Percentiles rank a stretch among this genome's conserved stretches.
Evolutionary conservation across 2,113 vertebrate genomes (phyloP).

Genomic region (Bucco capensis): DNA sequence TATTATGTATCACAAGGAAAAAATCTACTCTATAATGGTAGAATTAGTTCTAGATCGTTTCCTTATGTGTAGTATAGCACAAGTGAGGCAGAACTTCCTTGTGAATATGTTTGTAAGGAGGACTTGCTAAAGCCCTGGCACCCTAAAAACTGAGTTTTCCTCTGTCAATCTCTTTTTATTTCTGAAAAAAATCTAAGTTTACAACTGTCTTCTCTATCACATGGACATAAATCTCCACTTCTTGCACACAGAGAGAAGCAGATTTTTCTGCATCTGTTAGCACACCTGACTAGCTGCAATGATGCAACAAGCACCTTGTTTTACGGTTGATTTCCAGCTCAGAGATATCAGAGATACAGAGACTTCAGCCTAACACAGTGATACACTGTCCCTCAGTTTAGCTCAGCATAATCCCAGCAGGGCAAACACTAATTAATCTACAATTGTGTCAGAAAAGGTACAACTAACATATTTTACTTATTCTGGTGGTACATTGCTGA

Average conservation of each 20-base stretch:
- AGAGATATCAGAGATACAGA: background rate
- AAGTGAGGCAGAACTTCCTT: background rate
- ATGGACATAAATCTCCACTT: background rate
- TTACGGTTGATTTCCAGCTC: background rate
- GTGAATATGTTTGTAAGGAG: background rate
- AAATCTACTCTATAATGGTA: too few relatives aligned
- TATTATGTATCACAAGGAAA: background rate
- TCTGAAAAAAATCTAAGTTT: background rate
- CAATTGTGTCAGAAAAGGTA: background rate
- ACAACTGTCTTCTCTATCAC: background rate
- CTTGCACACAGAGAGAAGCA: background rate
- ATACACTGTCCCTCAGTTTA: rapidly evolving
- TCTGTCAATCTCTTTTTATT: background rate
- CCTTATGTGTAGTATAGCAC: background rate
- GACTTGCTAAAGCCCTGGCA: background rate
- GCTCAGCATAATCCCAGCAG: background rate
- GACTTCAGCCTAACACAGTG: background rate
- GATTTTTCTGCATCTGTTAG: background rate
- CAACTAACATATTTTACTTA: background rate
- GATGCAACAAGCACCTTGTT: background rate
- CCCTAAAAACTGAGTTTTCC: background rate
- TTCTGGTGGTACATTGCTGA: background rate
- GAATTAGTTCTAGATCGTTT: background rate
- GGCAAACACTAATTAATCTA: background rate
- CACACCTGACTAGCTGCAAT: background rate